phyloP scores from a whole-genome alignment of 2,113 vertebrate species.

The Amphilophus citrinellus region DNA sequence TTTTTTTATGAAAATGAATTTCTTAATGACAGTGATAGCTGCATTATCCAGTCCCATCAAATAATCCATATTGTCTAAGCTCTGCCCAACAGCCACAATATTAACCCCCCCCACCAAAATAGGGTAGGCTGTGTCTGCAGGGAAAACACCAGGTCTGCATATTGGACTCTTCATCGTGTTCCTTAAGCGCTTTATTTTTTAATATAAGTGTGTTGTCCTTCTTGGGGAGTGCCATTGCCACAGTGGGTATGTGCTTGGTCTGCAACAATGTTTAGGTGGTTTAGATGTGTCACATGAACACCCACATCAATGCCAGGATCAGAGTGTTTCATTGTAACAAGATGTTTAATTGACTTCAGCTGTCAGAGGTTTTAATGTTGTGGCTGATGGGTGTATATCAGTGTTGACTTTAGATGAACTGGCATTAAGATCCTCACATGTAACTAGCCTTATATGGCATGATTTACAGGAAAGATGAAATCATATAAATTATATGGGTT shows the following conservation, averaged over 20 bases:
- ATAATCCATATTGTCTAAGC: not conserved
- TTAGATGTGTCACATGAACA: not conserved
- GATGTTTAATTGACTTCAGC: not conserved
- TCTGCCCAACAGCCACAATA: not conserved
- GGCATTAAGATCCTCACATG: not conserved
- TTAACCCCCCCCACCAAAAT: not conserved
- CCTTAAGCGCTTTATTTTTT: not conserved
- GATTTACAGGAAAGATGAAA: not conserved
- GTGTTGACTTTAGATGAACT: constrained; percentile 3
- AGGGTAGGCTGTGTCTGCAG: not conserved
- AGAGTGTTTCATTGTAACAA: not conserved
- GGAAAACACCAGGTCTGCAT: not conserved
- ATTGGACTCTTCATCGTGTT: not conserved
- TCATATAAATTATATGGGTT: not conserved
- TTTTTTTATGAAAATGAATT: not conserved
- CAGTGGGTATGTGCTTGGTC: not conserved
- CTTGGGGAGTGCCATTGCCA: not conserved
- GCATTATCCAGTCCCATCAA: not conserved
- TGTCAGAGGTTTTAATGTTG: not conserved
- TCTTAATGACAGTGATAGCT: not conserved
- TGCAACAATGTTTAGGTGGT: not conserved
- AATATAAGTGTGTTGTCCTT: not conserved
- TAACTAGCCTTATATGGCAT: not conserved
- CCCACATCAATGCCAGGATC: not conserved
- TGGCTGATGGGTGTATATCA: not conserved